Conservation (phyloP, 1,140 invertebrate genomes). For the Drosophila repleta region DNA sequence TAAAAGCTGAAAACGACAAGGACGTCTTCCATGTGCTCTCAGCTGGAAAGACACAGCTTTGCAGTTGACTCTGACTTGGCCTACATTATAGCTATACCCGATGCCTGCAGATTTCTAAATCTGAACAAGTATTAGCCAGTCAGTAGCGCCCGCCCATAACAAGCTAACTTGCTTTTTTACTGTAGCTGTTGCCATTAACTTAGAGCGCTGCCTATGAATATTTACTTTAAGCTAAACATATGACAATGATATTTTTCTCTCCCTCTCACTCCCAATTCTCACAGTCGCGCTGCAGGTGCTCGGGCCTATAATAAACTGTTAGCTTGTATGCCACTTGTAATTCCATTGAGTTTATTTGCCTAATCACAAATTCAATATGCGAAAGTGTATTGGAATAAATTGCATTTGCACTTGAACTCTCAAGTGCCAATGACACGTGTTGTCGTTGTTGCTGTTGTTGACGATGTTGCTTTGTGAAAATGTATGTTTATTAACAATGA, state of each 20-base stretch:
- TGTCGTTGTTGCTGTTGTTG: neutral
- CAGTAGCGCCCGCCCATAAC: too few species aligned
- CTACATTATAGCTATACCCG: too few species aligned
- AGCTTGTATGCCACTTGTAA: slow-evolving; percentile 64
- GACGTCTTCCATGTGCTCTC: too few species aligned
- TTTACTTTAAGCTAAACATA: slow-evolving; percentile 69
- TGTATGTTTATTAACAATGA: slow-evolving; percentile 59
- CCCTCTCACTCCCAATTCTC: slow-evolving; percentile 31
- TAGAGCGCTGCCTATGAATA: slow-evolving; percentile 71
- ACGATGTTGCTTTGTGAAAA: slow-evolving; percentile 10
- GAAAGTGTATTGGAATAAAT: slow-evolving; percentile 80
- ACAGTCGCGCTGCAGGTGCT: slow-evolving; percentile 1
- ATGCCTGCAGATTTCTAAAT: too few species aligned
- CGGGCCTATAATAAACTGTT: slow-evolving; percentile 54
- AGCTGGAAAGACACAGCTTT: too few species aligned
- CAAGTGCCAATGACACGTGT: slow-evolving; percentile 44
- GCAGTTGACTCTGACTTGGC: too few species aligned
- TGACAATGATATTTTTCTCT: slow-evolving; percentile 31
- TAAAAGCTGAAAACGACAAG: too few species aligned
- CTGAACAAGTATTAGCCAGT: too few species aligned
- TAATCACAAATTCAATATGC: slow-evolving; percentile 80
- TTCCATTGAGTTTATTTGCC: slow-evolving; percentile 72
- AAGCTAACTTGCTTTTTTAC: neutral
- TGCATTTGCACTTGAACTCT: slow-evolving; percentile 53
- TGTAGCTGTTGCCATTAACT: slow-evolving; percentile 37